These are phyloP conservation scores for Rhadina sibilatrix DNA, from an alignment of 2,113 vertebrate species.

Conservation along the genomic window DNA sequence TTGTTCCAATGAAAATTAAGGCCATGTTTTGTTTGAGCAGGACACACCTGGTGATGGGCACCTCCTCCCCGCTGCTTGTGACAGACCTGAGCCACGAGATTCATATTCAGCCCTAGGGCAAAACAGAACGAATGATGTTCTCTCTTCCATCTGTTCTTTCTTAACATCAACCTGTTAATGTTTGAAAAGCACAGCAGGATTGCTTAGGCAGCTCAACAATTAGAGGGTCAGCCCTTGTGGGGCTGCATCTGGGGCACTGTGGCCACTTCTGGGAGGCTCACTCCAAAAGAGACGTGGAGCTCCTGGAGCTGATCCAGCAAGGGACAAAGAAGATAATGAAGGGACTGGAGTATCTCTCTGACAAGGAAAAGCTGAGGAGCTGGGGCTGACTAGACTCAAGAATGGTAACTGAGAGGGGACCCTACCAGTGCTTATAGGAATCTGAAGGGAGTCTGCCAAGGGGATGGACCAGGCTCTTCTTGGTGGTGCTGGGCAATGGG, in stretches of 20 bases:
- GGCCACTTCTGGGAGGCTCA: too few species aligned
- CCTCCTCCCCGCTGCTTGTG: not conserved
- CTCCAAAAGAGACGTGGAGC: not conserved
- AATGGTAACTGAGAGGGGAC: not conserved
- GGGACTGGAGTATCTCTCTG: not conserved
- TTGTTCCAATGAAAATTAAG: not conserved
- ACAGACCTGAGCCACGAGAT: not conserved
- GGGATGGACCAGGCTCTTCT: not conserved
- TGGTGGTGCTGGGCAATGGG: fast-evolving
- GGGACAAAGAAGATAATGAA: not conserved
- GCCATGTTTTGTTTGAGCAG: not conserved
- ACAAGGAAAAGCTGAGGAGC: not conserved
- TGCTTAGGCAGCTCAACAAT: not conserved
- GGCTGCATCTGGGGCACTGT: not conserved
- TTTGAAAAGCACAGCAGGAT: not conserved
- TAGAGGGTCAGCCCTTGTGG: not conserved
- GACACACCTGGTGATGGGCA: fast-evolving
- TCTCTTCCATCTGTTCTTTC: not conserved
- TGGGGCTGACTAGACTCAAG: not conserved
- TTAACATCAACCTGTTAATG: not conserved
- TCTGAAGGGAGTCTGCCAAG: not conserved
- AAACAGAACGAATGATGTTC: too few species aligned
- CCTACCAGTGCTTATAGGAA: too few species aligned
- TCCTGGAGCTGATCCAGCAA: not conserved
- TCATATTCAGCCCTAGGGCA: not conserved